Base-by-base conservation (phyloP, 2,113 vertebrate species). In the Cyprinus carpio region DNA sequence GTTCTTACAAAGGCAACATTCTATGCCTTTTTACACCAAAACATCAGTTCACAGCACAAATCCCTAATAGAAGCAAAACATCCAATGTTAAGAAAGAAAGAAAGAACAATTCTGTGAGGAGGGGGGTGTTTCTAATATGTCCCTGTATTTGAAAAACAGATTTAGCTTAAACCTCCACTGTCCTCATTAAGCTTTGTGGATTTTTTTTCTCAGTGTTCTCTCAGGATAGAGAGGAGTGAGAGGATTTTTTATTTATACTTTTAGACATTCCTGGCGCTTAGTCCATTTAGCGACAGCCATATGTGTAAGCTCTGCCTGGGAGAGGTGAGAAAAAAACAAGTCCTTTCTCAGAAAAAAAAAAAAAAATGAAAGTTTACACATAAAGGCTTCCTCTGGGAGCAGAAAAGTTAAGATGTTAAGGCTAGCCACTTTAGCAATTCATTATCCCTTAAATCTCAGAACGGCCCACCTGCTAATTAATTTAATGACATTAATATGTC, bases 381-480 rank as follows among this genome's bases (percentile, higher is more conserved):
- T 9, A 12, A 65, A 10, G 56, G n/a, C n/a, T n/a, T 62, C 81
- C 89, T n/a, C 62, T 58, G 91, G 88, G 92, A 93, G 87, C 84
- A 46, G 84, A 88, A 83, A 89, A 93, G 92, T 92, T 93, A 86
- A 92, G 90, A 90, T 81, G 85, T 91, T 88, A 86, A 84, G 85
- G 76, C 81, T 83, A 86, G 83, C 65, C 23, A 86, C 77, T 89
- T 90, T 87, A 91, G 87, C 89, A 43, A 88, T 91, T 93, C 90
- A 90, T 91, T 90, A 90, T 85, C 84, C 85, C 72, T 87, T 87
- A 91, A 92, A 90, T 92, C 92, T 93, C 89, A 62, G 85, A 90
- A 92, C 77, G 88, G 88, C 88, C 84, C 88, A 83, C 86, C 80
- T 75, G 62, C 92, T 94, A 95, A 94, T 94, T 93, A 94, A 93